Evolutionary conservation across 2,888 invertebrate species (phyloP).

Genomic region (Drosophila anomelani): DNA sequence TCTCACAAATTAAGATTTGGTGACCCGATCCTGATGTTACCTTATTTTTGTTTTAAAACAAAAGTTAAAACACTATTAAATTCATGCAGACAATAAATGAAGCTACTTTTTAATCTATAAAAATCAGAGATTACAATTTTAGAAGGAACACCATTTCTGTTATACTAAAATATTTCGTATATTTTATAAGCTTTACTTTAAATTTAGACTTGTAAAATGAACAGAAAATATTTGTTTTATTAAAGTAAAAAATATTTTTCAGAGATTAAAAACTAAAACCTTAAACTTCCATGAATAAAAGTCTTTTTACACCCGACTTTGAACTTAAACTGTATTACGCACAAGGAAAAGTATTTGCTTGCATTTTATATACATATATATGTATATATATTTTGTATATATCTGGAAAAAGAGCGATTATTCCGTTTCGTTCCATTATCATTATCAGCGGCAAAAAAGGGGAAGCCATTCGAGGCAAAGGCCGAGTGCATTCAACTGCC

Average conservation of each 20-base stretch:
- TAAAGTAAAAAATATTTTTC: background rate
- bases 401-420: slow-evolving; percentile 7
- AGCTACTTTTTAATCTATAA: background rate
- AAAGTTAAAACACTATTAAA: background rate
- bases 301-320: background rate
- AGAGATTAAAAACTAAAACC: background rate
- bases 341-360: background rate
- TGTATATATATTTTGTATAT: background rate
- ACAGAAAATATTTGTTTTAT: no score
- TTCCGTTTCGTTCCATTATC: slow-evolving; percentile 23
- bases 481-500: slow-evolving; percentile 72
- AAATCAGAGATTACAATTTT: no score
- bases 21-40: background rate
- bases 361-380: background rate
- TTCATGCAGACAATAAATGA: background rate
- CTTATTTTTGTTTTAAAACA: background rate
- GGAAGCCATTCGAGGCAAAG: slow-evolving; percentile 26
- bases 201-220: no score
- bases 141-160: no score
- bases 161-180: no score
- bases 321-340: slow-evolving; percentile 5
- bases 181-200: no score
- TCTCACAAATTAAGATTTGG: background rate
- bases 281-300: no score
- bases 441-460: slow-evolving; percentile 39